phyloP scores from a whole-genome alignment of 1,140 invertebrate species.

The Limonius californicus region DNA sequence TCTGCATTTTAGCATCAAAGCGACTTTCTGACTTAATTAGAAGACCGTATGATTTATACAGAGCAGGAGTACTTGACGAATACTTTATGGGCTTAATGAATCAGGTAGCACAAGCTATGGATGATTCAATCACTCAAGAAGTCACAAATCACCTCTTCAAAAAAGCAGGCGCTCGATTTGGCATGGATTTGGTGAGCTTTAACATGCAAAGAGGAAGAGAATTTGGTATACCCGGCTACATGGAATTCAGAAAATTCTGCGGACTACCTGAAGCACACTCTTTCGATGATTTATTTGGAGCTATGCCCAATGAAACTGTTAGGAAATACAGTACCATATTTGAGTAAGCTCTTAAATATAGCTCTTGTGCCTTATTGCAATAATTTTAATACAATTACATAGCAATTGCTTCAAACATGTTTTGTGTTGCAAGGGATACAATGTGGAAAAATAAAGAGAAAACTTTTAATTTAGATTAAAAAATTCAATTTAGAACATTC shows the following conservation, averaged over 20 bases:
- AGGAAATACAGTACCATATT: conserved; percentile 71
- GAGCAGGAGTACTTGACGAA: conserved; percentile 85
- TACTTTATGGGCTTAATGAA: conserved; percentile 92
- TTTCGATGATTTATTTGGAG: conserved; percentile 83
- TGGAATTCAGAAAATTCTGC: conserved; percentile 90
- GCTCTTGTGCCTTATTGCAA: no score
- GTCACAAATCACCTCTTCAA: conserved; percentile 91
- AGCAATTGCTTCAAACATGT: no score
- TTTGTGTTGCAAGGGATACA: no score
- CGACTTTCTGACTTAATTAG: conserved; percentile 83
- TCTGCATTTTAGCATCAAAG: conserved; percentile 76
- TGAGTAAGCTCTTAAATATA: no score
- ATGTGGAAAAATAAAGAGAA: no score
- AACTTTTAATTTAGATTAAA: no score
- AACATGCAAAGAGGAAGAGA: conserved; percentile 93
- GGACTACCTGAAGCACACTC: conserved; percentile 72
- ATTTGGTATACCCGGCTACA: conserved; percentile 88
- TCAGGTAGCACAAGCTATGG: conserved; percentile 92
- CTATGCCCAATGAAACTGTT: conserved; percentile 87
- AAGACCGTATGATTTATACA: conserved; percentile 85
- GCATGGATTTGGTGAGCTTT: conserved; percentile 89
- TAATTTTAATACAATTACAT: no score
- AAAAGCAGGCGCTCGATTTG: conserved; percentile 65
- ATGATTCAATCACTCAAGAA: conserved; percentile 89
- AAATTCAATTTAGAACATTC: no score